These are phyloP conservation scores for Dicerorhinus sumatrensis DNA, from an alignment of 2,113 vertebrate species.

Conservation along the genomic window DNA sequence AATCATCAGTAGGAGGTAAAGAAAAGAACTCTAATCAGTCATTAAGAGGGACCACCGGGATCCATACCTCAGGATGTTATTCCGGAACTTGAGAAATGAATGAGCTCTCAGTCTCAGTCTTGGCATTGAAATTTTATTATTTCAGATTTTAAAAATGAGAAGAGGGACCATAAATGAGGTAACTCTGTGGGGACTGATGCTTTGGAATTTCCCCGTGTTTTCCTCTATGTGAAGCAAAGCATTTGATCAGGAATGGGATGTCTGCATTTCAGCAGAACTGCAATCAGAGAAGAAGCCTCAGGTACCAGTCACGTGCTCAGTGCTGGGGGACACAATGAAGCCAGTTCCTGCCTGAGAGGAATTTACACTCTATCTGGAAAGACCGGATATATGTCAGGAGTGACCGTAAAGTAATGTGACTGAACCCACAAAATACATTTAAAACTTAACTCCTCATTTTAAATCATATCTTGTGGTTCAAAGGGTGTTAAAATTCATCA, in stretches of 20 bases:
- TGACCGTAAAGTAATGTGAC: background rate
- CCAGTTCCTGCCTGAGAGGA: background rate
- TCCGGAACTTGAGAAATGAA: conserved; percentile 62
- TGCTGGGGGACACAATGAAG: background rate
- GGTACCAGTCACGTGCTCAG: background rate
- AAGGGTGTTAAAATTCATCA: background rate
- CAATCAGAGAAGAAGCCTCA: background rate
- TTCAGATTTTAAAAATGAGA: conserved; percentile 53
- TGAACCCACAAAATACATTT: background rate
- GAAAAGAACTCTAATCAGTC: conserved; percentile 79
- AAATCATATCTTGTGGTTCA: background rate
- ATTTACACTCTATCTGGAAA: background rate
- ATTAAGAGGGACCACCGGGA: conserved; percentile 69
- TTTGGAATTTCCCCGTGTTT: conserved; percentile 59
- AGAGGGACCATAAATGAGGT: conserved; percentile 42
- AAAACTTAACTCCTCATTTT: background rate
- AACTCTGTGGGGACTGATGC: background rate
- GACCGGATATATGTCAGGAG: background rate
- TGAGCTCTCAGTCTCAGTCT: conserved; percentile 67
- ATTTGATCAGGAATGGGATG: background rate
- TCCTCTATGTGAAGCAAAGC: conserved; percentile 9
- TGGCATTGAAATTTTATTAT: conserved; percentile 60
- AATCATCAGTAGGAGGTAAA: conserved; percentile 77
- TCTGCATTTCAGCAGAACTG: background rate
- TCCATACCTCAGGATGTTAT: conserved; percentile 47